These are phyloP conservation scores for Pseudocheirus occidentalis DNA, from an alignment of 2,797 vertebrate genomes.

Conservation along the genomic window DNA sequence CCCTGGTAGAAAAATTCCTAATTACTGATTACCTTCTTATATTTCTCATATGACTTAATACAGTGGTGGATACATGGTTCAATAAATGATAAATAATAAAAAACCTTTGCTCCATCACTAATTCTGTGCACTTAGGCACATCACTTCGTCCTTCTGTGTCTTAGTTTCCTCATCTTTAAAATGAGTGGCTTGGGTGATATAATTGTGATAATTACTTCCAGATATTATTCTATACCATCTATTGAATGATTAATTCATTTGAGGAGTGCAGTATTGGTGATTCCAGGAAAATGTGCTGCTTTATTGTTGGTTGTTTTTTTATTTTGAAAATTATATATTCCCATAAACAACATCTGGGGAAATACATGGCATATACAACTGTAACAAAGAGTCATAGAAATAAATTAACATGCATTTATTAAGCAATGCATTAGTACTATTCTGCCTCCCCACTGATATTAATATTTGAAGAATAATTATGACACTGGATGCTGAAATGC, in stretches of 20 bases:
- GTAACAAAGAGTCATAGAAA: slow-evolving; percentile 1
- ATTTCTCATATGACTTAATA: background rate
- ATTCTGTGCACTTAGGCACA: background rate
- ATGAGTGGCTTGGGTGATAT: background rate
- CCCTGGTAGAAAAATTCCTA: background rate
- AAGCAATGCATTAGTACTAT: background rate
- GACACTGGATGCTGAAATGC: background rate
- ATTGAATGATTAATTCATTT: background rate
- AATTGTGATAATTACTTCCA: background rate
- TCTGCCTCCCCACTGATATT: slow-evolving; percentile 21
- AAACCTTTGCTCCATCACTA: background rate
- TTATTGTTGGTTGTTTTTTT: background rate
- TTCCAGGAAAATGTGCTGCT: background rate
- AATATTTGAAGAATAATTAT: slow-evolving; percentile 22
- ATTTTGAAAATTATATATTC: background rate
- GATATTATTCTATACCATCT: background rate
- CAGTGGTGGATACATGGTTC: background rate
- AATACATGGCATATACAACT: background rate
- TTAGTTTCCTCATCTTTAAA: background rate
- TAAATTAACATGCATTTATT: background rate
- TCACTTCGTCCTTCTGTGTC: background rate
- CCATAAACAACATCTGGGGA: background rate
- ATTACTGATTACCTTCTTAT: background rate
- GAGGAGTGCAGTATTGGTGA: background rate
- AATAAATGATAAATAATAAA: background rate